Percentiles rank a stretch among this genome's conserved stretches.
phyloP scores from a whole-genome alignment of 1,140 invertebrate species.

The Galleria mellonella region DNA sequence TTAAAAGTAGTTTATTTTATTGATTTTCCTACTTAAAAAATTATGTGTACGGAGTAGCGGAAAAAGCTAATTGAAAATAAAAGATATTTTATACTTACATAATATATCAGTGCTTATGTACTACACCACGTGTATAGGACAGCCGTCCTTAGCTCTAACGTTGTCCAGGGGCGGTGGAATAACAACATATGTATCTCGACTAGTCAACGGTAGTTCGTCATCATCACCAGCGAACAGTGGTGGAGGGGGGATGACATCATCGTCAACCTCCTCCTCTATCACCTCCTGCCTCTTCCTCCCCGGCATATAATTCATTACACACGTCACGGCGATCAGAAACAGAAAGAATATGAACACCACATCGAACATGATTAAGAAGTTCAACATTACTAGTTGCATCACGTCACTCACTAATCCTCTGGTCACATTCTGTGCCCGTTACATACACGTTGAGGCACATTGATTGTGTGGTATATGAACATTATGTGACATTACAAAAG shows the following conservation, averaged over 20 bases:
- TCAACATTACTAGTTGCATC: conserved; percentile 88
- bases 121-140: conserved; percentile 70
- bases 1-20: too few species aligned
- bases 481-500: conserved; percentile 4
- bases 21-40: too few species aligned
- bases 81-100: conserved; percentile 61
- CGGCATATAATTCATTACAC: conserved; percentile 86
- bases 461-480: conserved; percentile 1
- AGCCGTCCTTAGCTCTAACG: conserved; percentile 51
- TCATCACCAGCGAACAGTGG: conserved; percentile 61
- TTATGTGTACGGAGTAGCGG: too few species aligned
- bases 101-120: conserved; percentile 49
- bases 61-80: too few species aligned
- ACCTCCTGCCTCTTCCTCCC: conserved; percentile 45
- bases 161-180: conserved; percentile 61
- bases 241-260: conserved; percentile 69
- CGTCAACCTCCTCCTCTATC: conserved; percentile 54
- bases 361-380: conserved; percentile 90
- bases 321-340: conserved; percentile 86
- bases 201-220: conserved; percentile 35
- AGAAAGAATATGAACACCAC: conserved; percentile 89
- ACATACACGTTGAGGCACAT: background rate
- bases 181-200: conserved; percentile 63
- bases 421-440: conserved; percentile 47
- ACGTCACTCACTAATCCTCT: conserved; percentile 33